Evolutionary conservation across 2,113 vertebrate genomes (phyloP), one percentile per base, ranked within the genome.

Genomic region (Grus americana): DNA sequence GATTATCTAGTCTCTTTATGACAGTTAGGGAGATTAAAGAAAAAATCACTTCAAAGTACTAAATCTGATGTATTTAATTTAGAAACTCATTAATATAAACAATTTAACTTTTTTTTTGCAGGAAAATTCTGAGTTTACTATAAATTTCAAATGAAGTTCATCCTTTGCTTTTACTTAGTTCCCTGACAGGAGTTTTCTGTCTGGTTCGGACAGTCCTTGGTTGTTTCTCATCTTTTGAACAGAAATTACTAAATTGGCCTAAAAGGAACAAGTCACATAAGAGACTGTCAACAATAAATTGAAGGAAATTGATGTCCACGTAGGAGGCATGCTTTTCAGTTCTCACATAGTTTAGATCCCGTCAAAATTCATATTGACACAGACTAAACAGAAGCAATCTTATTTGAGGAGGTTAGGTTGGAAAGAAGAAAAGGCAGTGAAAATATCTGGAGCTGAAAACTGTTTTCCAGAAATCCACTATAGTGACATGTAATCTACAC

Each of bases 1-100:
- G 83, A 93, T 93, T 91, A 88, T 78, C 79, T 67, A 73, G 29
- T 49, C 32, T 89, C 71, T 76, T 62, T 36, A 38, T 27, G 57
- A 71, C 44, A 84, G 34, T 91, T 88, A 62, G 32, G 17, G 38
- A 49, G 73, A 93, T 87, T 79, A 93, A 85, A 87, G 73, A 30
- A 70, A 95, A 93, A 80, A 91, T 61, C 36, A 88, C 57, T 92
- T 83, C 63, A 95, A 92, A 95, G 91, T 54, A 78, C 27, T 61
- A 80, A 68, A 88, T 80, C 72, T 92, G 61, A 83, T 86, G 34
- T 63, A 91, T 93, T 84, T 74, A 71, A 93, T 67, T 86, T 79
- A 84, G 68, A 84, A 88, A 12, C 30, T 84, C 63, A 78, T 71
- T 23, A 88, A 90, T 78, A 88, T 54, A 90, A 96, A 78, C 29